Base-by-base conservation (phyloP, 2,888 invertebrate species). In the Mimumesa dahlbomi region DNA sequence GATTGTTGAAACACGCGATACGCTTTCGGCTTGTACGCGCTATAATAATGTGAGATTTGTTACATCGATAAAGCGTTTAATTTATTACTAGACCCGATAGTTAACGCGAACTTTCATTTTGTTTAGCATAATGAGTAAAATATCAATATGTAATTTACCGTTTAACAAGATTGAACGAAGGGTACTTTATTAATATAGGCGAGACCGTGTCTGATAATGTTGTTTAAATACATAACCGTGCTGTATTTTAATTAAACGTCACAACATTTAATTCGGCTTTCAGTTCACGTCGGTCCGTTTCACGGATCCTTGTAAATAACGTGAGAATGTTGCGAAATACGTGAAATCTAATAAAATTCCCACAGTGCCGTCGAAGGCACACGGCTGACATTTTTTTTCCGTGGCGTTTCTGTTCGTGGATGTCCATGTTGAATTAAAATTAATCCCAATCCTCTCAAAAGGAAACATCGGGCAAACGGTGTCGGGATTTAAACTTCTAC, bases 1-100 rank as follows among this genome's bases (percentile, higher is more conserved):
- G 67, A 71, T 73, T 52, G 68, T 18, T 42, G 71, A 73, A 77
- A 71, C 67, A 63, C 68, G 71, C 61, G 65, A 56, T 64, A 66
- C 42, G 58, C 50, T 62, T 43, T 19, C 40, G 38, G 38, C 72
- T 67, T 49, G 54, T 62, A 52, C 62, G 52, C 45, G 57, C 46
- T 57, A 42, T 52, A 56, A 64, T 68, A 68, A 68, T 58, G 52
- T 40, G 36, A 58, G 68, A 67, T 67, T 64, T 67, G 67, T 64
- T 67, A 36, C 64, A 18, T 45, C 64, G 50, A 57, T 63, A 63
- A 64, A 64, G 31, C 29, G 21, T 16, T 52, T 64, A 63, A 63
- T 64, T 67, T 67, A 67, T 53, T 43, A 46, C 49, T 22, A 31
- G 22, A 31, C 31, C 14, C 22, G 34, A 7, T 50, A 63, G 31